phyloP scores from a whole-genome alignment of 2,797 vertebrate genomes.

The Artibeus lituratus region DNA sequence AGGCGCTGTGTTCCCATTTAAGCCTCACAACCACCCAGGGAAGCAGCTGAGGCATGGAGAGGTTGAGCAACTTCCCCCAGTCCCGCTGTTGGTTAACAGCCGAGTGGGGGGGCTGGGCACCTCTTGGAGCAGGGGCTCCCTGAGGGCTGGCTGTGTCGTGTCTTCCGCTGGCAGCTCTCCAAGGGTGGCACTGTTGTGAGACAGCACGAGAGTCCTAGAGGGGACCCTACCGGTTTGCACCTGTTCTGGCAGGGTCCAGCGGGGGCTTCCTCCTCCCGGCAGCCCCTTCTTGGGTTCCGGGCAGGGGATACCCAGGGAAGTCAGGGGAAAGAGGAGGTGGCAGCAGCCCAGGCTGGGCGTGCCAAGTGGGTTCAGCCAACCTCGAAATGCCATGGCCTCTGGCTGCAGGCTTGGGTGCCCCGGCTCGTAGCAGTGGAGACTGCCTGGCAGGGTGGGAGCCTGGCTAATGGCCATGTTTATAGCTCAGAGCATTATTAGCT shows the following conservation, averaged over 20 bases:
- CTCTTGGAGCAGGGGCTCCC: not conserved
- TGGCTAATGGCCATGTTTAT: slow-evolving; percentile 74
- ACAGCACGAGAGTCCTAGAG: not conserved
- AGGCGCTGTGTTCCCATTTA: not conserved
- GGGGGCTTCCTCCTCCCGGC: not conserved
- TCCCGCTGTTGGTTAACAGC: not conserved
- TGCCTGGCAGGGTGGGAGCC: slow-evolving; percentile 54
- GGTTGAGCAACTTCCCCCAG: not conserved
- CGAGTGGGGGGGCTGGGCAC: too few relatives aligned
- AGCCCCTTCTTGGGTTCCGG: not conserved
- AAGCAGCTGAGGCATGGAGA: not conserved
- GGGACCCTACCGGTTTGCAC: not conserved
- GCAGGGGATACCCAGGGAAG: not conserved
- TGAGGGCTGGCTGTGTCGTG: not conserved
- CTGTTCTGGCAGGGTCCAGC: not conserved
- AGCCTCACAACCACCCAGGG: not conserved
- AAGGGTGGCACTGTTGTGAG: not conserved
- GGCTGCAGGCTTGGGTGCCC: slow-evolving; percentile 37
- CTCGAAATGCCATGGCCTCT: slow-evolving; percentile 36
- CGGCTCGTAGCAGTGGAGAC: not conserved
- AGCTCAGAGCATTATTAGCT: slow-evolving; percentile 78
- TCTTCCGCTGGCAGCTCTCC: not conserved
- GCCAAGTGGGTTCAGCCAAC: slow-evolving; percentile 32
- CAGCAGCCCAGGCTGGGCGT: not conserved
- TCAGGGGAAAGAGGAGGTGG: not conserved